phyloP scores from a whole-genome alignment of 2,113 vertebrate genomes.

The Pelodiscus sinensis region DNA sequence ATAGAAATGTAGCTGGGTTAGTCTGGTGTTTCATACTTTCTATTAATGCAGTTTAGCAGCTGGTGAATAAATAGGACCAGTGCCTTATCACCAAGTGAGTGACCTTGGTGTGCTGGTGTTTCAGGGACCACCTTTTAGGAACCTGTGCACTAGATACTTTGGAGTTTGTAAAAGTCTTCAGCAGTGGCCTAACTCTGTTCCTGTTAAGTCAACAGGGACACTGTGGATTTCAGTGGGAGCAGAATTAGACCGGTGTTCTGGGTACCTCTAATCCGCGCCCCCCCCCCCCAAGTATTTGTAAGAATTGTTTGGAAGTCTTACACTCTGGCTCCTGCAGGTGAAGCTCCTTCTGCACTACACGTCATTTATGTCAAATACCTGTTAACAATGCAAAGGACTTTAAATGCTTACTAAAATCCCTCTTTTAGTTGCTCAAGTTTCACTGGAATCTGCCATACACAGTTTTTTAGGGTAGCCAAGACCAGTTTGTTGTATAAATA shows the following conservation, averaged over 20 bases:
- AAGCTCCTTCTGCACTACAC: too few species aligned
- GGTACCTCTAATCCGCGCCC: too few species aligned
- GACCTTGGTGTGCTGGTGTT: neutral
- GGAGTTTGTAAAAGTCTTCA: neutral
- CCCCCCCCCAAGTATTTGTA: neutral
- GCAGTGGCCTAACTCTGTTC: neutral
- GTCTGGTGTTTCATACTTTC: too few species aligned
- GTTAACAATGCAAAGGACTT: neutral
- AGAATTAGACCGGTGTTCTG: fast-evolving
- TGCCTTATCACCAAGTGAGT: neutral
- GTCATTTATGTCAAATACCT: too few species aligned
- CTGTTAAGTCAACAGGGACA: neutral
- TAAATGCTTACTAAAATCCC: neutral
- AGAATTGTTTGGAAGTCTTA: neutral
- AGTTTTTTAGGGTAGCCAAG: too few species aligned
- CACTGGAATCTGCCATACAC: too few species aligned
- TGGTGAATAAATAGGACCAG: neutral
- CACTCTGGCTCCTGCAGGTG: too few species aligned
- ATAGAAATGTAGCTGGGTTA: too few species aligned
- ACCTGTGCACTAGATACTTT: neutral
- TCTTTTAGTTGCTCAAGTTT: neutral
- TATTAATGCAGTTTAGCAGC: fast-evolving
- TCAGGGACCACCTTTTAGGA: neutral
- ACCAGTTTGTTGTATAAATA: neutral
- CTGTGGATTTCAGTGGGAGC: neutral